Conservation (phyloP, 2,797 vertebrate genomes). For the Psittacula derbiana region DNA sequence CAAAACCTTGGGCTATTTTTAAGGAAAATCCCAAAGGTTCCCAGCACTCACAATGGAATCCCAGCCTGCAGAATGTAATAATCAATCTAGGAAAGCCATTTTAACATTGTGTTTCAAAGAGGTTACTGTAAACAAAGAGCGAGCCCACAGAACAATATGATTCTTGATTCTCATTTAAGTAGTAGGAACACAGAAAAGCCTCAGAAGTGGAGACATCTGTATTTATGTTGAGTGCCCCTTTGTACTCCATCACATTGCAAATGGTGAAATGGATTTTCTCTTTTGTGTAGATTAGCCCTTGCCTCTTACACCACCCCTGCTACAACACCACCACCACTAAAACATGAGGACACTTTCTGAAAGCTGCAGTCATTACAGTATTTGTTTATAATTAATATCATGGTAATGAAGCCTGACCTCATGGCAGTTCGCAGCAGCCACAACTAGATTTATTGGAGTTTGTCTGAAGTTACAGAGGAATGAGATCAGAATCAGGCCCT, state of each 20-base stretch:
- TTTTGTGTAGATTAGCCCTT: slow-evolving; percentile 32
- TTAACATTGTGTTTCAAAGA: slow-evolving; percentile 49
- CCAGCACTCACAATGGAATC: neutral
- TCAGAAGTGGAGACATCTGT: slow-evolving; percentile 59
- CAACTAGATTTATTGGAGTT: neutral
- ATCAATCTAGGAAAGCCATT: slow-evolving; percentile 47
- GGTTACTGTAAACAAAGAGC: slow-evolving; percentile 48
- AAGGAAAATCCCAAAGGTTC: neutral
- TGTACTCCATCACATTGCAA: slow-evolving; percentile 53
- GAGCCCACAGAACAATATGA: slow-evolving; percentile 34
- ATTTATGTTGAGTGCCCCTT: slow-evolving; percentile 47
- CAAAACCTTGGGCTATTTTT: neutral
- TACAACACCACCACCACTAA: slow-evolving; percentile 13
- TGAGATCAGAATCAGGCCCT: neutral
- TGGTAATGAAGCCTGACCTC: slow-evolving; percentile 1
- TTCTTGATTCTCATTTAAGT: slow-evolving; percentile 59
- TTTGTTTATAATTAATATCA: slow-evolving; percentile 36
- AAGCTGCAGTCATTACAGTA: neutral
- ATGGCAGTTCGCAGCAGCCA: neutral
- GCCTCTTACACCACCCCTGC: neutral
- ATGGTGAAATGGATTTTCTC: slow-evolving; percentile 43
- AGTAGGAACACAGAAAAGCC: slow-evolving; percentile 45
- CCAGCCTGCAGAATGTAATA: slow-evolving; percentile 23
- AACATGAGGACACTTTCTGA: neutral
- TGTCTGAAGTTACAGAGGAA: neutral